Base-by-base conservation (phyloP, 2,888 invertebrate genomes). In the Ennomos fuscantarius region DNA sequence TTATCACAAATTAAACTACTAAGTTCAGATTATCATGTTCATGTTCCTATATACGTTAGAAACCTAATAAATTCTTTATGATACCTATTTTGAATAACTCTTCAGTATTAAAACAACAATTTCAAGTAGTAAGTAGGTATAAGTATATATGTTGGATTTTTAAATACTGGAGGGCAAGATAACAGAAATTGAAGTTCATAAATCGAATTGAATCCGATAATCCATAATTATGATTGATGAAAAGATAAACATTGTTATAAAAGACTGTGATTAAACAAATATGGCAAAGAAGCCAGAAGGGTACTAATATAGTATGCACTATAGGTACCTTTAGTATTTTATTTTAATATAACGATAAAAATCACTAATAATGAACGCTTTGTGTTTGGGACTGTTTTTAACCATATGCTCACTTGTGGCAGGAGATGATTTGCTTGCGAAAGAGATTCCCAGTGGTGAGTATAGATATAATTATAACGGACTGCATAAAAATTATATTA, bases 371-470 rank as follows among this genome's bases (percentile, higher is more conserved):
- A 64, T 68, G 68, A 64, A 62, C 36, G 32, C 55, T 8, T 36
- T 61, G 15, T 47, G 55, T 50, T 57, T 60, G 8, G 55, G 50
- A 24, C 10, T 62, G 12, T 35, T 24, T 24, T 24, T 65, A 11
- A 60, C 54, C 42, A 12, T 64, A 12, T 57, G 60, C 49, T 59
- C 59, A 8, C 46, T 61, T 24, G 55, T 52, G 11, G 62, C 49
- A 15, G 54, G 56, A 56, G 60, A 48, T 10, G 51, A 58, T 34
- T 44, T 54, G n/a, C 42, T 41, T 32, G 33, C 57, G 49, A 50
- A 55, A 8, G 54, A 52, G 50, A 44, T 58, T 55, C 45, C 43
- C n/a, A 52, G 51, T 50, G 62, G 66, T 60, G n/a, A 40, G 63
- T 55, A 37, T n/a, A n/a, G n/a, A n/a, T n/a, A 35, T 12, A 32